Evolutionary conservation across 2,113 vertebrate species (phyloP).

Genomic region (Archilochus colubris): DNA sequence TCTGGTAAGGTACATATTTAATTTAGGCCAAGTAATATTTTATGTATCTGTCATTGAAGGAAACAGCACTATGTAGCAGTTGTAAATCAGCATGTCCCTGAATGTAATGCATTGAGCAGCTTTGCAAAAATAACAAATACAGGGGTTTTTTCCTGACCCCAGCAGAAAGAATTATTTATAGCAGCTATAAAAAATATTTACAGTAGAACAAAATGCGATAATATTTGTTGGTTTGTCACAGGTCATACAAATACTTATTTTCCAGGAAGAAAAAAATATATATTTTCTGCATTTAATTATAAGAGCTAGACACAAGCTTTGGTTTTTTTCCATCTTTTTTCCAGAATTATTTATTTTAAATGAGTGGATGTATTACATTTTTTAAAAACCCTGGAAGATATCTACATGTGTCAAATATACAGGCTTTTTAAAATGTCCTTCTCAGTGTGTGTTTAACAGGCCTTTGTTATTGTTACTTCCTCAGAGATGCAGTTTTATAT

Average conservation of each 20-base stretch:
- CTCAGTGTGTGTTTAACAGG: background rate
- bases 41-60: conserved; percentile 24
- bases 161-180: conserved; percentile 12
- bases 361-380: background rate
- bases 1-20: conserved; percentile 17
- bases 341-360: background rate
- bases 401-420: background rate
- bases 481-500: conserved; percentile 67
- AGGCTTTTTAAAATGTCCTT: background rate
- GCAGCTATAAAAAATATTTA: conserved; percentile 40
- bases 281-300: background rate
- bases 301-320: background rate
- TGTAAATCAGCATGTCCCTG: conserved; percentile 42
- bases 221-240: conserved; percentile 10
- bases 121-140: conserved; percentile 10
- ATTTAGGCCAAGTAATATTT: conserved; percentile 36
- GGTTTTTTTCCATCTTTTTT: background rate
- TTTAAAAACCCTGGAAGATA: background rate
- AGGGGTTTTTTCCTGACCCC: background rate
- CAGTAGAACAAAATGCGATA: background rate
- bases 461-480: conserved; percentile 25
- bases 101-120: background rate
- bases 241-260: background rate
- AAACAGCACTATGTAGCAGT: conserved; percentile 14
- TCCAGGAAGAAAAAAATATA: background rate